Conservation (phyloP, 2,888 invertebrate species). For the Temnothorax ravouxi region DNA sequence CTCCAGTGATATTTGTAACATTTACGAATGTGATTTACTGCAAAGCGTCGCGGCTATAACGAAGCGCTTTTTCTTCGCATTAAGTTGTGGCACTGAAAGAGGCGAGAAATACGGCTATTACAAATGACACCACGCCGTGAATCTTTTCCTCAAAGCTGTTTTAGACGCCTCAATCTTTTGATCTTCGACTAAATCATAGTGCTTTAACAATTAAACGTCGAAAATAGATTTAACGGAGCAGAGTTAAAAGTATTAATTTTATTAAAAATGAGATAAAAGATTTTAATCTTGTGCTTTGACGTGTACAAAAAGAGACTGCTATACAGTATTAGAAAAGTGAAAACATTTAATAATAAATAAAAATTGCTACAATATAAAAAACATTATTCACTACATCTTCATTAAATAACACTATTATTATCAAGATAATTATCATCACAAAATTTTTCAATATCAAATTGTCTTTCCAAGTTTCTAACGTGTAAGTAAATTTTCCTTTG, state of each 20-base stretch:
- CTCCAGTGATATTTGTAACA: slow-evolving; percentile 71
- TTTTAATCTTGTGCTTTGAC: neutral
- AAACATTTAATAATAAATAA: slow-evolving; percentile 3
- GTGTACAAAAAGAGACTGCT: neutral
- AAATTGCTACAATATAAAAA: neutral
- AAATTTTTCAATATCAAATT: neutral
- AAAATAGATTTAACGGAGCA: neutral
- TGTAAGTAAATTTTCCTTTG: neutral
- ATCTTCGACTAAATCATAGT: neutral
- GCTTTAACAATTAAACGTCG: neutral
- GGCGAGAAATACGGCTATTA: neutral
- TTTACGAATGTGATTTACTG: slow-evolving; percentile 66
- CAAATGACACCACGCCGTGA: neutral
- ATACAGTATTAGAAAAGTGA: neutral
- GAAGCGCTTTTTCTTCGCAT: slow-evolving; percentile 43
- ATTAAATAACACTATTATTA: neutral
- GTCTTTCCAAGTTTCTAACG: neutral
- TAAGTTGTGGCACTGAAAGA: slow-evolving; percentile 9
- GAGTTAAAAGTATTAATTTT: neutral
- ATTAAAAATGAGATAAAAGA: neutral
- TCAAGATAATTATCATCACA: neutral
- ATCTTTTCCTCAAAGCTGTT: neutral
- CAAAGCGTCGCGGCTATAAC: slow-evolving; percentile 64
- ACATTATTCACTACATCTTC: neutral
- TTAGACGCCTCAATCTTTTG: neutral